A percentile compares a stretch with the other conserved stretches of the same genome.
These are phyloP conservation scores for Poecile atricapillus DNA, from an alignment of 2,113 vertebrate species.

Conservation along the genomic window DNA sequence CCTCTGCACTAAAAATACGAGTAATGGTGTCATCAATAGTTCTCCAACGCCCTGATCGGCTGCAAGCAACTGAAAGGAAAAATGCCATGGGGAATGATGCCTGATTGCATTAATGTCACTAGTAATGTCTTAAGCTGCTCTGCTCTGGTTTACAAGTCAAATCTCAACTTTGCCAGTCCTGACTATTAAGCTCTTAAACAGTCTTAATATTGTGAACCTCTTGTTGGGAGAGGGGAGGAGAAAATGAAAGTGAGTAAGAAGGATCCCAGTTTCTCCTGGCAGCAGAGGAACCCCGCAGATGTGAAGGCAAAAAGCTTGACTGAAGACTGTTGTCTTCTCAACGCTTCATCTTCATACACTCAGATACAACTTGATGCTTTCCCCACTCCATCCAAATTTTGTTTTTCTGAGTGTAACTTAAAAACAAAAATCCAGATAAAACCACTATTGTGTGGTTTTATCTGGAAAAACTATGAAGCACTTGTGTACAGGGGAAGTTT, in stretches of 20 bases:
- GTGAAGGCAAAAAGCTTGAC: neutral
- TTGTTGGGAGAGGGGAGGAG: neutral
- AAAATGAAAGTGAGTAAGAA: neutral
- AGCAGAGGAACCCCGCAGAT: neutral
- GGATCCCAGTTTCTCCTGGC: neutral
- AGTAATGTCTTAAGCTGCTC: neutral
- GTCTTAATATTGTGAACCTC: slow-evolving; percentile 4
- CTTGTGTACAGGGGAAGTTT: neutral
- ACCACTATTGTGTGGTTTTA: neutral
- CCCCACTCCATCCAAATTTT: neutral
- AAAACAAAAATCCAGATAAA: neutral
- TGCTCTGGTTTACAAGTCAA: slow-evolving; percentile 24
- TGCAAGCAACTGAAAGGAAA: neutral
- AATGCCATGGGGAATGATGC: neutral
- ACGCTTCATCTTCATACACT: neutral
- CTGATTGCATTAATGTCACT: slow-evolving; percentile 26
- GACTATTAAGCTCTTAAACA: neutral
- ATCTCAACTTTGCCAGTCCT: slow-evolving; percentile 17
- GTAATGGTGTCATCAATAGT: neutral
- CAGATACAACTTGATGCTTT: neutral
- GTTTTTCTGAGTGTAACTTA: neutral
- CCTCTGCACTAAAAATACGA: neutral
- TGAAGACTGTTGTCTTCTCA: neutral
- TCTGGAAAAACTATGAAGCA: neutral
- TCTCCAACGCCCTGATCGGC: neutral